Conservation (phyloP, 2,888 invertebrate species). For the Strigamia crassipes region DNA sequence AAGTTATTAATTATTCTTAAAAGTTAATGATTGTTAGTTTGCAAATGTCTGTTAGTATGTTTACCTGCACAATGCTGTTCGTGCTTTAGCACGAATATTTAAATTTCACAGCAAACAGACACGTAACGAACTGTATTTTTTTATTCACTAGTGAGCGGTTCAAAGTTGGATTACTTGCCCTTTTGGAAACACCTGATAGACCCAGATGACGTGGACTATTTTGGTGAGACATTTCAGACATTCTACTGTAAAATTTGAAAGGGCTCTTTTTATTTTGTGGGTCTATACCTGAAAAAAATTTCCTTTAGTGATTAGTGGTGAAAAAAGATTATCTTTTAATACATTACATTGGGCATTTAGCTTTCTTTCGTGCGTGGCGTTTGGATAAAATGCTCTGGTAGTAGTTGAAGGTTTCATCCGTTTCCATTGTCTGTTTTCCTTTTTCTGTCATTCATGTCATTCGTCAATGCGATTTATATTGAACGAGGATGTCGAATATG, state of each 20-base stretch:
- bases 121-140: conserved; percentile 42
- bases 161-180: conserved; percentile 38
- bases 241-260: conserved; percentile 39
- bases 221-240: conserved; percentile 33
- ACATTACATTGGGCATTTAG: not conserved
- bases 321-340: not conserved
- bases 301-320: not conserved
- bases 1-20: conserved; percentile 19
- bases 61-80: conserved; percentile 28
- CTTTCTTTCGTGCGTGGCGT: not conserved
- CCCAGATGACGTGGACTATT: conserved; percentile 38
- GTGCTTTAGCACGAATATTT: conserved; percentile 32
- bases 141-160: conserved; percentile 38
- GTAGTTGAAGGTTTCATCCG: conserved; percentile 6
- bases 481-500: not conserved
- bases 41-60: conserved; percentile 30
- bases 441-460: conserved; percentile 14
- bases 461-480: not conserved
- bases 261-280: conserved; percentile 34
- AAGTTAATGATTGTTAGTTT: not conserved
- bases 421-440: conserved; percentile 16
- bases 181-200: conserved; percentile 32
- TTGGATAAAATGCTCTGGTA: not conserved
- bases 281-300: not conserved
- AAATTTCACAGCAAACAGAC: conserved; percentile 26